A percentile compares a stretch with the other conserved stretches of the same genome.
phyloP scores from a whole-genome alignment of 2,113 vertebrate genomes.

The Centrocercus urophasianus region DNA sequence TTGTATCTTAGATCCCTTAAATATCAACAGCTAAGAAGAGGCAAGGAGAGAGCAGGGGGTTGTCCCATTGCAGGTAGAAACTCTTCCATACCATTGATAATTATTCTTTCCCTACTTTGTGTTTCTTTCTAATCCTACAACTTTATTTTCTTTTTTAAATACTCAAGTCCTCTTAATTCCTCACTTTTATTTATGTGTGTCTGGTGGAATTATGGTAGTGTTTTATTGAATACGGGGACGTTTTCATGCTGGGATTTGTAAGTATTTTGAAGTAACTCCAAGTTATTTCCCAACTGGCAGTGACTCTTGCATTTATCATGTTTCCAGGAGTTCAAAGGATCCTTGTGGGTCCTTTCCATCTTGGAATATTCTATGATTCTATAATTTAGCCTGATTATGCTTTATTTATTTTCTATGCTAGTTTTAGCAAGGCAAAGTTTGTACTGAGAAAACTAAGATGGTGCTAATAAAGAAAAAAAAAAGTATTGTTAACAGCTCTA shows the following conservation, averaged over 20 bases:
- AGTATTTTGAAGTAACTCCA: not conserved
- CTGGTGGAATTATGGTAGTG: not conserved
- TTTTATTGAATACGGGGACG: not conserved
- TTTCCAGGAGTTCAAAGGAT: not conserved
- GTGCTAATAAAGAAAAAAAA: not conserved
- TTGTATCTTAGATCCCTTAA: not conserved
- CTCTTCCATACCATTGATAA: accelerated
- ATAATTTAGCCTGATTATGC: not conserved
- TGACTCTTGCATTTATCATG: not conserved
- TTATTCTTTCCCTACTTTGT: not conserved
- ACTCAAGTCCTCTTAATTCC: not conserved
- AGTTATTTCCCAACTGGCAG: not conserved
- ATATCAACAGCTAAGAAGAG: not conserved
- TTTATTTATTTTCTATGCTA: not conserved
- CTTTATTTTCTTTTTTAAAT: not conserved
- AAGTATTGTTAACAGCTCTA: not conserved
- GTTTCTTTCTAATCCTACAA: not conserved
- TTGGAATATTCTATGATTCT: not conserved
- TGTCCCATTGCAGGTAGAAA: not conserved
- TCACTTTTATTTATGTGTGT: not conserved
- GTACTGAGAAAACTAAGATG: not conserved
- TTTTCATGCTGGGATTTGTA: not conserved
- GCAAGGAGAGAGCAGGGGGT: not conserved
- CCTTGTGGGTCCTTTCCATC: not conserved
- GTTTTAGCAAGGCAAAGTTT: not conserved